phyloP scores from a whole-genome alignment of 2,888 invertebrate species.

The Eupeodes latifasciatus region DNA sequence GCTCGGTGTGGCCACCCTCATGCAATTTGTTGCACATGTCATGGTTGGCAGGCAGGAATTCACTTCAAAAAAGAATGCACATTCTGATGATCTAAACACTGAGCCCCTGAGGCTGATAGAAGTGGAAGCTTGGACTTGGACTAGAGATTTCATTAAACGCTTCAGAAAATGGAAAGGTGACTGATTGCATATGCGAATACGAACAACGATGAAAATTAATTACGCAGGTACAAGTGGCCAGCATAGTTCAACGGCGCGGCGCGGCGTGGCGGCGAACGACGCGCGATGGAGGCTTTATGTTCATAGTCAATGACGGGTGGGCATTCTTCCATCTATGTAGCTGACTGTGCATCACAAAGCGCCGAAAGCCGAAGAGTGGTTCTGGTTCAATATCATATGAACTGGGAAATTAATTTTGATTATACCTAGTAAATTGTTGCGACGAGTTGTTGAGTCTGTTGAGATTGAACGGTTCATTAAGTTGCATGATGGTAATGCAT shows the following conservation, averaged over 20 bases:
- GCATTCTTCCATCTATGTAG: background rate
- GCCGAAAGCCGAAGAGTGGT: slow-evolving; percentile 25
- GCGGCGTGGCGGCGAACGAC: slow-evolving; percentile 9
- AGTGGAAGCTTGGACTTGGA: slow-evolving; percentile 6
- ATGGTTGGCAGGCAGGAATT: slow-evolving; percentile 45
- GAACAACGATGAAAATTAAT: slow-evolving; percentile 63
- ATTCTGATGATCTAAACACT: background rate
- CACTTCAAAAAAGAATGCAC: slow-evolving; percentile 23
- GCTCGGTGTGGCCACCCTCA: slow-evolving; percentile 63
- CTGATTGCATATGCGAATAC: slow-evolving; percentile 57
- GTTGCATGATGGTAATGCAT: slow-evolving; percentile 17
- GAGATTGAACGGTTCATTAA: slow-evolving; percentile 39
- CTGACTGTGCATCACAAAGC: slow-evolving; percentile 24
- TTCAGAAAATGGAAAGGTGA: slow-evolving; percentile 54
- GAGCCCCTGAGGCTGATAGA: slow-evolving; percentile 9
- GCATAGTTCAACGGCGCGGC: background rate
- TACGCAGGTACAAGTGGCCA: slow-evolving; percentile 47
- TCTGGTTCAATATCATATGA: slow-evolving; percentile 14
- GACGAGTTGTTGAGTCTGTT: slow-evolving; percentile 11
- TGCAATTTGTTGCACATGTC: slow-evolving; percentile 73
- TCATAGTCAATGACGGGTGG: too few species aligned
- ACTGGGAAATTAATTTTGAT: slow-evolving; percentile 69
- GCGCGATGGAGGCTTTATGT: too few species aligned
- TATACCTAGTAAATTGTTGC: slow-evolving; percentile 53
- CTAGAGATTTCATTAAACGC: slow-evolving; percentile 56